Percentiles rank a stretch among this genome's conserved stretches.
These are phyloP conservation scores for Nylanderia fulva DNA, from an alignment of 1,140 invertebrate species.

Conservation along the genomic window DNA sequence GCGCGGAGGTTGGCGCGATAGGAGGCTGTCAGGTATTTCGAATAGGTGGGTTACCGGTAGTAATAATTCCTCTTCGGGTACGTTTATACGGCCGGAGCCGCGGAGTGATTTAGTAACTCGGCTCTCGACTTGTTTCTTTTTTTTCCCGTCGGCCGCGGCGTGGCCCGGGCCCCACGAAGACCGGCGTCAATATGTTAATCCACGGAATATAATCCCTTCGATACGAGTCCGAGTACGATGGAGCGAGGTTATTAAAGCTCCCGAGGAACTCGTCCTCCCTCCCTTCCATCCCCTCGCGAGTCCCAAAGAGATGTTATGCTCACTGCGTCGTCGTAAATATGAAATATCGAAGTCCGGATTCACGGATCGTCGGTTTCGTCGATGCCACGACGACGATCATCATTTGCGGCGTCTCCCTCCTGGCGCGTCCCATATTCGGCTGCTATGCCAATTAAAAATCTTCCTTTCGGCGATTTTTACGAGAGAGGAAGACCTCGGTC, in stretches of 20 bases:
- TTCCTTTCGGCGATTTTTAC: slow-evolving; percentile 75
- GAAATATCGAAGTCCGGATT: slow-evolving; percentile 83
- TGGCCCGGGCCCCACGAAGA: slow-evolving; percentile 57
- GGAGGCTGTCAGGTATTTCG: slow-evolving; percentile 60
- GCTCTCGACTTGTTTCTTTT: slow-evolving; percentile 76
- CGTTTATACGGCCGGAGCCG: slow-evolving; percentile 75
- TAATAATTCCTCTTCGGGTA: slow-evolving; percentile 81
- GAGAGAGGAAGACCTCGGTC: slow-evolving; percentile 36
- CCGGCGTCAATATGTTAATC: slow-evolving; percentile 85
- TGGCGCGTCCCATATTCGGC: slow-evolving; percentile 17
- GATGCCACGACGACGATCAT: slow-evolving; percentile 61
- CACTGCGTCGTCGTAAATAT: slow-evolving; percentile 84
- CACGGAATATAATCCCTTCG: slow-evolving; percentile 82
- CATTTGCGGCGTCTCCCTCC: slow-evolving; percentile 58
- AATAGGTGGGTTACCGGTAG: slow-evolving; percentile 70
- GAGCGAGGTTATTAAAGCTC: slow-evolving; percentile 82
- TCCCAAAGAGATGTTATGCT: slow-evolving; percentile 77
- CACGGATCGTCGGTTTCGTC: slow-evolving; percentile 66
- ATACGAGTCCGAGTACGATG: slow-evolving; percentile 69
- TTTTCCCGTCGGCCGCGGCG: slow-evolving; percentile 32
- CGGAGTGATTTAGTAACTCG: slow-evolving; percentile 85
- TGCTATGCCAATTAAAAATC: slow-evolving; percentile 75
- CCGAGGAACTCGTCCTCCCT: slow-evolving; percentile 43
- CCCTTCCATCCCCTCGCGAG: neutral
- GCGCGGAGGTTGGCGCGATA: slow-evolving; percentile 9